Evolutionary conservation across 2,113 vertebrate species (phyloP), one percentile per base, ranked within the genome.

Genomic region (Alaudala cheleensis): DNA sequence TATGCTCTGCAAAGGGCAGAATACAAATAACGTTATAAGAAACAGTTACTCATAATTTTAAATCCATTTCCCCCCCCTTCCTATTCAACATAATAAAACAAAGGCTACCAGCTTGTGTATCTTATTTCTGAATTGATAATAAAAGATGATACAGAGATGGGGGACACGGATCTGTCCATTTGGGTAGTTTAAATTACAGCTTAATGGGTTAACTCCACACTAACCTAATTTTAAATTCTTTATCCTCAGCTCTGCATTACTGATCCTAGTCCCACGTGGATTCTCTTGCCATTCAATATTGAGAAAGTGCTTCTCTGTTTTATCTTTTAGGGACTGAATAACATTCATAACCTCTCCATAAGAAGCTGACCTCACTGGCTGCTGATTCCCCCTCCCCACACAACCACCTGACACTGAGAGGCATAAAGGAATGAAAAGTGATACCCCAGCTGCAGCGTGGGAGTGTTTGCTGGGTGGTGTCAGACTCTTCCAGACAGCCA

Each of bases 191-290:
- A 91, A 96, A 80, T 91, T 93, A 50, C 78, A 91, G 21, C 24
- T 80, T 91, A 92, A 87, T 87, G 81, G 45, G 33, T 81, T 92
- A 91, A 81, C 40, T 87, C 49, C 31, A 53, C 39, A 58, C 58
- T 69, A 92, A 86, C 53, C 70, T 93, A 39, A 95, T 92, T 93
- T 94, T 69, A 76, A 65, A 28, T 72, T 84, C 84, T 81, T 92
- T 79, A 70, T 57, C n/a, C 18, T 86, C 61, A 76, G 22, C 31
- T 65, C 65, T 82, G 28, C 69, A 42, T 89, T 79, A 47, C 65
- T 79, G 91, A 72, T 84, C n/a, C n/a, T 82, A 50, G 11, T 95
- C 81, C 86, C 78, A 69, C 17, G 11, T 57, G 83, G 77, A 74
- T 95, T 85, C 37, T 79, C 23, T 56, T 86, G 81, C 18, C 29